Conservation (phyloP, 1,140 invertebrate genomes). For the Caerostris darwini region DNA sequence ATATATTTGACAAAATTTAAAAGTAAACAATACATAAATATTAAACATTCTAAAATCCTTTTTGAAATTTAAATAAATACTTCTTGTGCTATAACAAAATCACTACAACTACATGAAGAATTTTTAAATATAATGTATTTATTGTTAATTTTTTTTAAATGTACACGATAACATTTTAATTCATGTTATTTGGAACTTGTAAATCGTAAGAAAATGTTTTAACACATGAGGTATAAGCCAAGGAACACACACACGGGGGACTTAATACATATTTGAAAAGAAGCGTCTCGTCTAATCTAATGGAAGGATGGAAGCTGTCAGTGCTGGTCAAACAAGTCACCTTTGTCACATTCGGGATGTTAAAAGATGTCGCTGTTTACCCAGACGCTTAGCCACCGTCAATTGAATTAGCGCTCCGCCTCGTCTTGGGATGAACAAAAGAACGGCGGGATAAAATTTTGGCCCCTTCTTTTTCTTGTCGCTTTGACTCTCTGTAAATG, state of each 20-base stretch:
- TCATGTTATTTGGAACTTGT: too few species aligned
- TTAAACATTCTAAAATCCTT: too few species aligned
- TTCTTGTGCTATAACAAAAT: too few species aligned
- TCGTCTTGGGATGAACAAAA: not conserved
- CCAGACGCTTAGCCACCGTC: constrained; percentile 20
- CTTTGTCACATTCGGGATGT: constrained; percentile 33
- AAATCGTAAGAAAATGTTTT: not conserved
- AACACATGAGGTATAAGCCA: not conserved
- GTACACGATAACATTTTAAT: too few species aligned
- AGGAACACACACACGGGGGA: not conserved
- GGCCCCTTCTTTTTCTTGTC: not conserved
- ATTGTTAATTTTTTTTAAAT: too few species aligned
- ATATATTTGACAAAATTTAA: too few species aligned
- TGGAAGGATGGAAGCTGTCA: constrained; percentile 1
- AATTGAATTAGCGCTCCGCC: constrained; percentile 33
- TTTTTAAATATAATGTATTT: too few species aligned
- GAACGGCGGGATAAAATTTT: not conserved
- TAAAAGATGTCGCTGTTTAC: constrained; percentile 25
- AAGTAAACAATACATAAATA: too few species aligned
- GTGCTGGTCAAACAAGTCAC: constrained; percentile 53
- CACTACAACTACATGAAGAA: too few species aligned
- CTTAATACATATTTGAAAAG: constrained; percentile 38
- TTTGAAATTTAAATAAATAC: too few species aligned
- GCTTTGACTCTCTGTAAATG: not conserved
- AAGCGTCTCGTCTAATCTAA: constrained; percentile 23